Evolutionary conservation across 1,140 invertebrate species (phyloP), one percentile per base, ranked within the genome.

Genomic region (Charaxes varanes): DNA sequence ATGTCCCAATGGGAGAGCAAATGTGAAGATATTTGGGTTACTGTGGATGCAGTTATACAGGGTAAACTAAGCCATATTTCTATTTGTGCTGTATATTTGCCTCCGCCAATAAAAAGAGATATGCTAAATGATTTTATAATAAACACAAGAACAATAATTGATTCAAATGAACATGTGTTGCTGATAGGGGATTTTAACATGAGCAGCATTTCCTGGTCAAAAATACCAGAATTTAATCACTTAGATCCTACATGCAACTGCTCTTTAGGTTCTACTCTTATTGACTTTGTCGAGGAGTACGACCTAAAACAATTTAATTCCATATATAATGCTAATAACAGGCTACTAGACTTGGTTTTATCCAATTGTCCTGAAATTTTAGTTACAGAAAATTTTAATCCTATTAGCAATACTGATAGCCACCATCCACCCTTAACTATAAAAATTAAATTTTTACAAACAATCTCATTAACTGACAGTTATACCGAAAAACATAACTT

Each of bases 391-490:
- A 28, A 15, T 10, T 11, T 6, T 21, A 35, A 43, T 12, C 41
- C 32, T 23, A 32, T 43, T 32, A 37, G 42, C 15, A 19, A 6
- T 2, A 11, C 37, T 10, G 42, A 45, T n/a, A 19, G 23, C 17
- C 34, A 45, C 8, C 33, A 45, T 12, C 42, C 34, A 24, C 42
- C 42, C 1, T 21, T 45, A 13, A 22, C 19, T 8, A 12, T 43
- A 14, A 35, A 34, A 21, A 5, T 43, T n/a, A 16, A 46, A 10
- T 8, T 46, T 19, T 13, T 17, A 4, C 26, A 27, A 7, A 8
- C 16, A 4, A 38, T 13, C 1, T 10, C 14, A 19, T n/a, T n/a
- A n/a, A n/a, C n/a, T n/a, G n/a, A n/a, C n/a, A n/a, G n/a, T n/a
- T n/a, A n/a, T n/a, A 38, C 23, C 1, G 21, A 31, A 26, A 33